phyloP scores from a whole-genome alignment of 2,888 invertebrate species.

The Sinotaia quadrata region DNA sequence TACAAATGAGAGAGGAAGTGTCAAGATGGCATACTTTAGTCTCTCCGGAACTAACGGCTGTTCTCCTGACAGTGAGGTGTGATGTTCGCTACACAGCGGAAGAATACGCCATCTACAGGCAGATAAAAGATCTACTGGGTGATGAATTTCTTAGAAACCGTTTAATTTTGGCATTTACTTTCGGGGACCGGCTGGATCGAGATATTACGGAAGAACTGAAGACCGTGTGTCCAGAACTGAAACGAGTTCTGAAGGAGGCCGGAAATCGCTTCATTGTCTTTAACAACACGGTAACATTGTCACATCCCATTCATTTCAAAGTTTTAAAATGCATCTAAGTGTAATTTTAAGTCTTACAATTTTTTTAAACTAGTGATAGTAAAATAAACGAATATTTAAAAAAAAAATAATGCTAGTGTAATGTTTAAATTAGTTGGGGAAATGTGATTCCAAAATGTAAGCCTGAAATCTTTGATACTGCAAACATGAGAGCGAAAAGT shows the following conservation, averaged over 20 bases:
- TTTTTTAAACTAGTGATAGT: no score
- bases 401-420: no score
- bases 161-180: constrained; percentile 21
- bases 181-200: constrained; percentile 18
- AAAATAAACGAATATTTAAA: no score
- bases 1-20: constrained; percentile 1
- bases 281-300: constrained; percentile 13
- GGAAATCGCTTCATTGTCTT: constrained; percentile 17
- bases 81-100: constrained; percentile 27
- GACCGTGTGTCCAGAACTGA: constrained; percentile 11
- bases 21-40: constrained; percentile 3
- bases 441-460: no score
- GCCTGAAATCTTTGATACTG: no score
- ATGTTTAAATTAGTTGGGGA: no score
- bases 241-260: constrained; percentile 17
- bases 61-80: constrained; percentile 24
- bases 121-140: constrained; percentile 17
- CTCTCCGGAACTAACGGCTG: constrained; percentile 1
- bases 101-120: constrained; percentile 22
- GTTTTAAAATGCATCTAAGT: no score
- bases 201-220: constrained; percentile 2
- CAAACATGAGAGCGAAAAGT: no score
- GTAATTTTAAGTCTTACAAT: no score
- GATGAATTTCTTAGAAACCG: neutral
- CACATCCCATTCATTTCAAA: no score